Evolutionary conservation across 1,140 invertebrate genomes (phyloP), one percentile per base, ranked within the genome.

Genomic region (Drosophila punjabiensis): DNA sequence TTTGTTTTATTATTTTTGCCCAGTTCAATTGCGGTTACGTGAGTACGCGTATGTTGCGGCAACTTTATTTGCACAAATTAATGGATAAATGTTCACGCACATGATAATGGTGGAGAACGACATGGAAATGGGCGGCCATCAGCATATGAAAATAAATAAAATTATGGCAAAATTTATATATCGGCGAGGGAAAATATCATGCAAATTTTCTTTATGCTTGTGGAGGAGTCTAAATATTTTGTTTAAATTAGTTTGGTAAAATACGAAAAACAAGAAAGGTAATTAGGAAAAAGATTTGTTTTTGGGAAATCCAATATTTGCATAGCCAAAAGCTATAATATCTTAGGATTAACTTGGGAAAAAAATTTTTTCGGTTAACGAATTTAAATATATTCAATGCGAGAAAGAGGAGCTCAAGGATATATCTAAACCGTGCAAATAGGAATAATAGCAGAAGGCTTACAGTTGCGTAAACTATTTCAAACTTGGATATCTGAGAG

Each of bases 41-140:
- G 83, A 88, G 84, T 73, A 63, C 77, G 76, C 84, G 81, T 88
- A 88, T 88, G 84, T 84, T 88, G 84, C 66, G 84, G 80, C 80
- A 78, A 84, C 77, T 83, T 83, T 88, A 88, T 88, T 88, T 88
- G 84, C 85, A 59, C 80, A 88, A 88, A 88, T 88, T 88, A 88
- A 88, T 88, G 84, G 77, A 88, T 88, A 88, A 88, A 88, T 88
- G 84, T 68, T 81, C 68, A 64, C 81, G 53, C 67, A 80, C 50
- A 78, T 41, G 55, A 79, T 64, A 83, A 79, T 48, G 56, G 52
- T 48, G 41, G 14, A 28, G 41, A 43, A 50, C 55, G 58, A 56
- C 39, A 30, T 32, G 56, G 56, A 60, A 66, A 62, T 68, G 63
- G 79, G 50, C 32, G 30, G 65, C 79, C 64, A 77, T 77, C 76